Base-by-base conservation (phyloP, 1,140 invertebrate species). In the Halesus radiatus region DNA sequence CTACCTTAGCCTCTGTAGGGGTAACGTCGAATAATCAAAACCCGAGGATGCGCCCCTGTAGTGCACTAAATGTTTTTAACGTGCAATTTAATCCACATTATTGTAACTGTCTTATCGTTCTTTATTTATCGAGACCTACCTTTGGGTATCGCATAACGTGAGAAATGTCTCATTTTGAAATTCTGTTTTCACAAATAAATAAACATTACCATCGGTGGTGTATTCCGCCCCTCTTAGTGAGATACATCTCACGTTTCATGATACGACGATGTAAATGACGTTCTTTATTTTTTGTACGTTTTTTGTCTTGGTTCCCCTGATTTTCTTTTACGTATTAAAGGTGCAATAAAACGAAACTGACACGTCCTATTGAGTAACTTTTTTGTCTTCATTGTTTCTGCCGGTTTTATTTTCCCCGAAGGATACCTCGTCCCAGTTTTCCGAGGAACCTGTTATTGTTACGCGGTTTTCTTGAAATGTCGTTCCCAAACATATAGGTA, bases 341-440 rank as follows among this genome's bases (percentile, higher is more conserved):
- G 72, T 75, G 72, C 72, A 75, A 75, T 75, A 75, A 75, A 75
- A 58, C 72, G 72, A 75, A 75, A 75, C 72, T 75, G 72, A 75
- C 72, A 75, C 72, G 72, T 75, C 72, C 72, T 75, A 75, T 75
- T 75, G 72, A 75, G 72, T 75, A 75, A 75, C 72, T 75, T 75
- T 74, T 75, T 54, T 75, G 56, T 58, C 72, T 75, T 75, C 72
- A 75, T 75, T 75, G 72, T 75, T 75, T 75, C 58, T 58, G 32
- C 54, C 53, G 72, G 23, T 64, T 76, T 76, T 76, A 76, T 76
- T 64, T 64, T 50, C 50, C 75, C 75, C 75, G 58, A 23, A 76
- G 75, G 56, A 66, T 45, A 52, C 16, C 13, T 37, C 45, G 75
- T 76, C 16, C 10, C 10, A 29, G 56, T 26, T 52, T 23, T 16